Evolutionary conservation across 2,113 vertebrate genomes (phyloP), one percentile per base, ranked within the genome.

Genomic region (pig (Sus scrofa)): DNA sequence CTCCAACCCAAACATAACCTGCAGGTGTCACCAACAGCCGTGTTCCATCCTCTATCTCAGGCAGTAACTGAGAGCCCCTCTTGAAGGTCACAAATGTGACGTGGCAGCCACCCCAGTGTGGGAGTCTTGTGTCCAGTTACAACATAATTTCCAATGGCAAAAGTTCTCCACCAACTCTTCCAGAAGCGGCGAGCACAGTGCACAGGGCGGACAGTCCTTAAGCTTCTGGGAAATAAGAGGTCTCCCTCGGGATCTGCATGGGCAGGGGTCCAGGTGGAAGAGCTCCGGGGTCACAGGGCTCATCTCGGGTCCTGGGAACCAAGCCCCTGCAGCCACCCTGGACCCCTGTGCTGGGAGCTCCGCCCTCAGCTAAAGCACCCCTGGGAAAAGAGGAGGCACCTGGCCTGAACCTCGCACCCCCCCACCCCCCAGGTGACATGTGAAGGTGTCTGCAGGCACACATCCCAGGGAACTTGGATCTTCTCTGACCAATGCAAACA

Each of bases 231-330:
- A 18, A 50, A 15, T 3, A 24, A 44, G 24, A 20, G 37, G 50
- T 60, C 52, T 54, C 67, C 37, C 50, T 56, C 44, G 6, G n/a
- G 34, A 32, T 6, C 2, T 0, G 13, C 6, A 7, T 0, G 7
- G 30, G 52, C 20, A 74, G n/a, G 20, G 19, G 13, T 37, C 27
- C 22, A 10, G 18, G 52, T 2, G 60, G 30, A 78, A 24, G 15
- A 7, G 7, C 34, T 44, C 50, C 9, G 5, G 12, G 34, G 52
- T 62, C 78, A 34, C 24, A 30, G 79, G 34, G 14, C 11, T 56
- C 32, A 62, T 67, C 63, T 7, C 9, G 1, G n/a, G 39, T 14
- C 58, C 62, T 63, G 30, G 74, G 5, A 37, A 30, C 3, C 6
- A 62, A 73, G 0, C 22, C 5, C 9, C 32, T 11, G 26, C 54